Evolutionary conservation across 2,797 vertebrate genomes (phyloP).

Genomic region (Eulemur albifrons): DNA sequence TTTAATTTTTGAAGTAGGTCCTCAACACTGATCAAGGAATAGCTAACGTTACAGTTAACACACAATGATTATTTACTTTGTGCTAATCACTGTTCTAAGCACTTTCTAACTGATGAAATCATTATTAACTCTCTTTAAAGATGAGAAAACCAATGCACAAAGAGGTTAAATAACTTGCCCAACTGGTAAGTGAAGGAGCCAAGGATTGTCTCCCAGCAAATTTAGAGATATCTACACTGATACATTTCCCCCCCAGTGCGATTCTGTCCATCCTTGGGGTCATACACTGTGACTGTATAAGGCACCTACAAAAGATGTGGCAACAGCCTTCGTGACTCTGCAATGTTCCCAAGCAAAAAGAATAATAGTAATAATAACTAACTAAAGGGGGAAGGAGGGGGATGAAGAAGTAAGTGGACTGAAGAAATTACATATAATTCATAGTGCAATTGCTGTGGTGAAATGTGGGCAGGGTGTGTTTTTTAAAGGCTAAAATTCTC

Average conservation of each 20-base stretch:
- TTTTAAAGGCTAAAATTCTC: background rate
- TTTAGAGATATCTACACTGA: background rate
- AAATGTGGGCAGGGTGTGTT: background rate
- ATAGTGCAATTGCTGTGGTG: background rate
- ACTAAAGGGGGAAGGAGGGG: background rate
- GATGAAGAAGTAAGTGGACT: background rate
- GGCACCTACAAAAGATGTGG: background rate
- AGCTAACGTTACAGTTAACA: background rate
- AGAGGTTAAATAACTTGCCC: background rate
- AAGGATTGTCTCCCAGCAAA: background rate
- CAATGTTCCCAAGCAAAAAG: background rate
- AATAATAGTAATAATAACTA: background rate
- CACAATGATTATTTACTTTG: background rate
- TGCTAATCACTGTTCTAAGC: background rate
- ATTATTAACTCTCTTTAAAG: background rate
- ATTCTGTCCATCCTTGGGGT: background rate
- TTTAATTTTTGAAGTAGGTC: background rate
- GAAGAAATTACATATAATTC: background rate
- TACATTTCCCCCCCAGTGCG: background rate
- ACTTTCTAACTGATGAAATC: background rate
- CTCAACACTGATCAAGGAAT: background rate
- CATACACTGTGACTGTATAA: background rate
- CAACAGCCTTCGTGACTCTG: background rate
- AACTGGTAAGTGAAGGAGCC: background rate
- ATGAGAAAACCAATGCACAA: background rate